phyloP scores from a whole-genome alignment of 2,888 invertebrate genomes.

The Endotricha flammealis region DNA sequence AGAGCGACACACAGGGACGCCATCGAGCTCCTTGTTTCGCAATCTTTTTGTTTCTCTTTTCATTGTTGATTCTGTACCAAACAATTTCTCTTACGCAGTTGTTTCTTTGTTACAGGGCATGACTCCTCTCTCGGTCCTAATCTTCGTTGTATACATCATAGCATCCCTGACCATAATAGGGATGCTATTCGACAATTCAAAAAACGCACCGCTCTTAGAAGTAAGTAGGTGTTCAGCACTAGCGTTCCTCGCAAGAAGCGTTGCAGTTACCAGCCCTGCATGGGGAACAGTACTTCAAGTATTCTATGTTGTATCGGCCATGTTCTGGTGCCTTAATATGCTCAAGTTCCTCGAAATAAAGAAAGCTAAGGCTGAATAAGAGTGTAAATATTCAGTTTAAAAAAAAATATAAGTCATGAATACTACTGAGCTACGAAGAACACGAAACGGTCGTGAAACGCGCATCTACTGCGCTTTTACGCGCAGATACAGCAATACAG shows the following conservation, averaged over 20 bases:
- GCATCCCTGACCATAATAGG: conserved; percentile 83
- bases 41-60: too few relatives aligned
- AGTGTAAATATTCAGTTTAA: too few relatives aligned
- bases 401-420: background rate
- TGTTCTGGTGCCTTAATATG: conserved; percentile 82
- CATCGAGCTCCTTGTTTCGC: too few relatives aligned
- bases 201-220: conserved; percentile 80
- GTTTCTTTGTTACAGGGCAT: conserved; percentile 74
- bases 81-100: background rate
- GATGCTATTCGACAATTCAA: conserved; percentile 83
- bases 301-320: conserved; percentile 79
- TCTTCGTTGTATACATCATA: conserved; percentile 81
- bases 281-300: conserved; percentile 67
- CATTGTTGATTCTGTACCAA: background rate
- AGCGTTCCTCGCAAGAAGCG: conserved; percentile 65
- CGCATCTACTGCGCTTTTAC: too few relatives aligned
- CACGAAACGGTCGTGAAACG: too few relatives aligned
- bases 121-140: conserved; percentile 76
- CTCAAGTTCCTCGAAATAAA: conserved; percentile 77
- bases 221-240: conserved; percentile 81
- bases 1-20: too few relatives aligned
- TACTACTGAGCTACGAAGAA: too few relatives aligned
- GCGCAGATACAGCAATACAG: too few relatives aligned
- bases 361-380: conserved; percentile 50
- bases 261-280: conserved; percentile 51